Base-by-base conservation (phyloP, 2,888 invertebrate species). In the Cantharis nigra region DNA sequence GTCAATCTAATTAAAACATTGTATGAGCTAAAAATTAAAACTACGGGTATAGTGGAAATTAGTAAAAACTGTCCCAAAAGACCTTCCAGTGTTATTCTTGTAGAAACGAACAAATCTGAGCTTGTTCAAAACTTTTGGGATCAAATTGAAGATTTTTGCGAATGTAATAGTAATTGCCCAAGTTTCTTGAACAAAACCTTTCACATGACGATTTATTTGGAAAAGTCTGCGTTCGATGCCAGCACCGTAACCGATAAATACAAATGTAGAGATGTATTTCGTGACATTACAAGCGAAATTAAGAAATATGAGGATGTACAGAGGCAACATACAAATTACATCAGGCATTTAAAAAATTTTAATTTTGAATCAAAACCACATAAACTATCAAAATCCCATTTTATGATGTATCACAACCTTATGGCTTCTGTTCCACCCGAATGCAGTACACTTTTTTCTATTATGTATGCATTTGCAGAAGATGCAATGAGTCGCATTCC, bases 381-480 rank as follows among this genome's bases (percentile, higher is more conserved):
- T 10, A 18, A 18, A 16, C 23, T 64, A 10, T 18, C 69, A 9
- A 16, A 62, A 13, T 14, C 28, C 2, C 10, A 71, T 11, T 74
- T 71, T 3, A 49, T 64, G 23, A n/a, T 69, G 9, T 79, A 79
- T 20, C 69, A 71, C 10, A 70, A 64, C 9, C 70, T 79, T 10
- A 65, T 79, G 67, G 49, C 76, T 26, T 16, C 20, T 2, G 7
- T 76, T 9, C 79, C 79, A 23, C 79, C 78, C n/a, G 79, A 79
- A 16, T 79, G 79, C 63, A 69, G 69, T 13, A 79, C 65, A 26
- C 63, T 78, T 3, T 28, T 63, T 16, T 26, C 69, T 9, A 3
- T 79, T 14, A 14, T 76, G 14, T 67, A 78, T 20, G 71, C 73
- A 10, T 33, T 79, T 9, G 26, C 76, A 9, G 74, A 79, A 63